Percentiles rank a stretch among this genome's conserved stretches.
These are phyloP conservation scores for Dusona sp. DNA, from an alignment of 2,888 invertebrate genomes.

Conservation along the genomic window DNA sequence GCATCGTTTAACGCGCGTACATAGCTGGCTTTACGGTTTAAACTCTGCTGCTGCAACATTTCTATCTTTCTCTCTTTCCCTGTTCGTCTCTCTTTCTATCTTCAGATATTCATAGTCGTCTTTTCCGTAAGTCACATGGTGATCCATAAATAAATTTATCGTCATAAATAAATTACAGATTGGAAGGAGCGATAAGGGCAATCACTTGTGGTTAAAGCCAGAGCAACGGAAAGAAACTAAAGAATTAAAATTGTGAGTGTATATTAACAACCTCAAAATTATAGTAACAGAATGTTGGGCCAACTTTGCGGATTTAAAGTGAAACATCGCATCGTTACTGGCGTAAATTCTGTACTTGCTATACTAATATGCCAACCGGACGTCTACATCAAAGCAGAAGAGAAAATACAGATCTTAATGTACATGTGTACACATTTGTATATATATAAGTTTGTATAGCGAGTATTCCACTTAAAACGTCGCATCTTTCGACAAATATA, in stretches of 20 bases:
- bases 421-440: background rate
- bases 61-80: conserved; percentile 3
- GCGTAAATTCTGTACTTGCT: background rate
- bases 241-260: conserved; percentile 24
- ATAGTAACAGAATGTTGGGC: conserved; percentile 57
- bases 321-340: conserved; percentile 54
- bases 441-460: background rate
- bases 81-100: background rate
- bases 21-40: conserved; percentile 1
- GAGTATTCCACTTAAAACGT: conserved; percentile 24
- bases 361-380: conserved; percentile 57
- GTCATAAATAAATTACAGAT: conserved; percentile 74
- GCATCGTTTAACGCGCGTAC: conserved; percentile 74
- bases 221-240: conserved; percentile 66
- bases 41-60: background rate
- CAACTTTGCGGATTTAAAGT: conserved; percentile 58
- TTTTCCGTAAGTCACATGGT: conserved; percentile 57
- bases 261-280: conserved; percentile 49
- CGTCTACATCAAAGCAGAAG: conserved; percentile 70
- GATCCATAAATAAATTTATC: conserved; percentile 75
- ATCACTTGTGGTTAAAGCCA: conserved; percentile 57
- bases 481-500: conserved; percentile 61
- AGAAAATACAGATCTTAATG: conserved; percentile 59
- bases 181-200: conserved; percentile 52
- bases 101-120: background rate